Evolutionary conservation across 2,797 vertebrate genomes (phyloP), one percentile per base, ranked within the genome.

Genomic region (Allobates femoralis): DNA sequence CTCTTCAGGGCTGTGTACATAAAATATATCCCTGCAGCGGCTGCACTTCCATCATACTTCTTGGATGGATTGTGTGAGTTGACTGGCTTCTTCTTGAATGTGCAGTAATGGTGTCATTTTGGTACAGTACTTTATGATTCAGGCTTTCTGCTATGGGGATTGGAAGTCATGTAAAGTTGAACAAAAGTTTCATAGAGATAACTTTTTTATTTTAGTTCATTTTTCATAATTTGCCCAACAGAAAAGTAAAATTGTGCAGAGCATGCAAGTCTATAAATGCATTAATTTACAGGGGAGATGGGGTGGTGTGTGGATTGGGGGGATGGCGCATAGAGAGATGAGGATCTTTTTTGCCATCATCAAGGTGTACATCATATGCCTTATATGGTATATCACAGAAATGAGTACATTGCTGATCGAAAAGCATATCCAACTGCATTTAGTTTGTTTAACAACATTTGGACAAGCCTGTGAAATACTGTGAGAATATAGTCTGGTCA

Each of bases 1-100:
- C 81, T 87, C 74, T 79, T 78, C n/a, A 79, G 80, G 62, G 60
- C 55, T 34, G 64, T 73, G 77, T 69, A 79, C 74, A 79, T 87
- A 58, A 87, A 83, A 73, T 87, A 79, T 79, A 62, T 73, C 73
- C 75, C 60, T 41, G 32, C 19, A 50, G 73, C 51, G 46, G 62
- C 64, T 79, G 23, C 32, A n/a, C 74, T 79, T 79, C 67, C 62
- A 87, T 79, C 50, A 26, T 5, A 23, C 23, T 51, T 60, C 81
- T 23, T 79, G 66, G 34, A 73, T 83, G 50, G 41, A 83, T 83
- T 73, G 60, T 78, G 74, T 3, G 23, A 30, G 19, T 28, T 77
- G 62, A 51, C 62, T 14, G 74, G 74, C 23, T 55, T 55, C 50
- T 51, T 5, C 26, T 84, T 37, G 23, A 84, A 84, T 64, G 58